Evolutionary conservation across 2,888 invertebrate genomes (phyloP).

Genomic region (Athripsodes cinereus): DNA sequence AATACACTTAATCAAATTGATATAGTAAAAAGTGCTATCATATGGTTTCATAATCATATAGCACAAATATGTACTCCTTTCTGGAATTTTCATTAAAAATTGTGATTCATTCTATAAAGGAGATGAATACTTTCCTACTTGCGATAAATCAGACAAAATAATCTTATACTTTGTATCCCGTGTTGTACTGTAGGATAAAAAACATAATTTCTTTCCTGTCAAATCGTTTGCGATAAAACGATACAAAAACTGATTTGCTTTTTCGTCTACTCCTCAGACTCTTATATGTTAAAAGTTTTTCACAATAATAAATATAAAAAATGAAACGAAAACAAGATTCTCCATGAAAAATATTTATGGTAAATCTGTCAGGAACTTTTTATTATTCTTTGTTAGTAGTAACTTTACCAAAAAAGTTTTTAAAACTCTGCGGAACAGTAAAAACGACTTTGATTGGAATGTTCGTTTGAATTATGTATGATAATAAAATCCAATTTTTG

Average conservation of each 20-base stretch:
- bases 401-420: neutral
- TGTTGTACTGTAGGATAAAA: neutral
- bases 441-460: neutral
- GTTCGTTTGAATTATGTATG: neutral
- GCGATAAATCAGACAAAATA: no score
- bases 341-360: slow-evolving; percentile 10
- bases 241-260: neutral
- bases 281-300: slow-evolving; percentile 1
- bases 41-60: no score
- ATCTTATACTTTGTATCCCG: no score
- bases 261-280: no score
- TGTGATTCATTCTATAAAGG: no score
- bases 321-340: slow-evolving; percentile 8
- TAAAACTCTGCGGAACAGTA: neutral
- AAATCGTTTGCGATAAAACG: neutral
- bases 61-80: no score
- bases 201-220: neutral
- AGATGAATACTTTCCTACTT: no score
- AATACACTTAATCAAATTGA: no score
- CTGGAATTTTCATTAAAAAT: no score
- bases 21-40: no score
- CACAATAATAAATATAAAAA: slow-evolving; percentile 2
- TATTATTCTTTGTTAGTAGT: slow-evolving; percentile 10
- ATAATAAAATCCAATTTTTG: no score
- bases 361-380: slow-evolving; percentile 15